Conservation (phyloP, 64 coral and sea anemone species). For the Stylophora pistillata region DNA sequence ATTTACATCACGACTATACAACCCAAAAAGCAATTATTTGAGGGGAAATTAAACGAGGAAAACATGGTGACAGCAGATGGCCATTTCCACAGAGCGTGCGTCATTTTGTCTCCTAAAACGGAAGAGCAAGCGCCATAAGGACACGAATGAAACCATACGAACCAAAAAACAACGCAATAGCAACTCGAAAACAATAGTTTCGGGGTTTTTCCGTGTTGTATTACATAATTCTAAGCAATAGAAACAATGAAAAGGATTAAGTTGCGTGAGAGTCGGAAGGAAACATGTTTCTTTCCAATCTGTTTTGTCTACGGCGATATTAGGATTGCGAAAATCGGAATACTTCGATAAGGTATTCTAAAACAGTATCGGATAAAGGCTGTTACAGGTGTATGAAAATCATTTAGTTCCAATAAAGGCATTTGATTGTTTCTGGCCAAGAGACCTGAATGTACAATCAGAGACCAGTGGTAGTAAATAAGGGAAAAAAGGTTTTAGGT, state of each 20-base stretch:
- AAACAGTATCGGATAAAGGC: neutral
- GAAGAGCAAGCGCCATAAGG: slow-evolving; percentile 27
- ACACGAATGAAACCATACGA: neutral
- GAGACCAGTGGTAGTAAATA: neutral
- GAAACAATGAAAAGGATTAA: slow-evolving; percentile 22
- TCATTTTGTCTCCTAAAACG: slow-evolving; percentile 14
- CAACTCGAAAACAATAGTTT: slow-evolving; percentile 26
- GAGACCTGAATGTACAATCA: neutral
- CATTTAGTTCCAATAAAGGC: neutral
- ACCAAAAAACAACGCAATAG: slow-evolving; percentile 18
- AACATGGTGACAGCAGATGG: neutral
- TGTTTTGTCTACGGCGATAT: neutral
- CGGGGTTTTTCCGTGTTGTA: slow-evolving; percentile 15
- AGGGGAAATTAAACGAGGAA: neutral
- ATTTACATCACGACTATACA: neutral
- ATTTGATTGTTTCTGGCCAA: neutral
- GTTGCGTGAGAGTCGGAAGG: neutral
- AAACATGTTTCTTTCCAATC: neutral
- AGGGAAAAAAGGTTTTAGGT: neutral
- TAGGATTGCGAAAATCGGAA: neutral
- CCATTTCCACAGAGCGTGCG: neutral
- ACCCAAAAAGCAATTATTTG: neutral
- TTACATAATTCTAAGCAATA: neutral
- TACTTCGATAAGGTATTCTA: neutral
- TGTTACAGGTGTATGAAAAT: neutral